Evolutionary conservation across 23 tunicate species (phyloP).

Genomic region (Diplosoma virens): DNA sequence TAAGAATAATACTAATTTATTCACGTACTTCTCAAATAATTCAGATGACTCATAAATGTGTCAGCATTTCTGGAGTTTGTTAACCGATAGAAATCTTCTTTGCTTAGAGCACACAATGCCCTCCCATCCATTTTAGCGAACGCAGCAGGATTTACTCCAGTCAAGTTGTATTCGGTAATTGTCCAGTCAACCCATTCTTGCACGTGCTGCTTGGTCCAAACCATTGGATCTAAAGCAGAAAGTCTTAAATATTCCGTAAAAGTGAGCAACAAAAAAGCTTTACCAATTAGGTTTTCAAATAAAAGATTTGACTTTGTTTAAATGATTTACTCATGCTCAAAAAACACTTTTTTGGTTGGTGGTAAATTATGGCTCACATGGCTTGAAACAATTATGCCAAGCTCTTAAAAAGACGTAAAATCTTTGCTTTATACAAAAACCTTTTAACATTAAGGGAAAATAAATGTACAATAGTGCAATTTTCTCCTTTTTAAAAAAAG

Average conservation of each 20-base stretch:
- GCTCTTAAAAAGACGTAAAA: no score
- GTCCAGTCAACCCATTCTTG: conserved; percentile 95
- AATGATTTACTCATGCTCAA: no score
- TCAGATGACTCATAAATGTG: conserved; percentile 73
- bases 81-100: conserved; percentile 58
- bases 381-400: no score
- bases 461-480: no score
- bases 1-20: no score
- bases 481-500: no score
- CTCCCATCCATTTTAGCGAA: conserved; percentile 67
- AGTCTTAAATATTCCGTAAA: background rate
- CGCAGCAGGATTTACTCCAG: conserved; percentile 43
- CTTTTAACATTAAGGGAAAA: no score
- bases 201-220: conserved; percentile 79
- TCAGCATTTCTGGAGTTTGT: conserved; percentile 72
- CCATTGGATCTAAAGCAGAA: conserved; percentile 64
- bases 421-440: no score
- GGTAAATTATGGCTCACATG: no score
- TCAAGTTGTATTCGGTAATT: conserved; percentile 72
- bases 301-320: no score
- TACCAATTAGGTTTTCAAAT: background rate
- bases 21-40: conserved; percentile 86
- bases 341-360: no score
- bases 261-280: background rate
- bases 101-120: conserved; percentile 55